A percentile compares a stretch with the other conserved stretches of the same genome.
phyloP scores from a whole-genome alignment of 2,797 vertebrate genomes.

The Periophthalmus magnuspinnatus region DNA sequence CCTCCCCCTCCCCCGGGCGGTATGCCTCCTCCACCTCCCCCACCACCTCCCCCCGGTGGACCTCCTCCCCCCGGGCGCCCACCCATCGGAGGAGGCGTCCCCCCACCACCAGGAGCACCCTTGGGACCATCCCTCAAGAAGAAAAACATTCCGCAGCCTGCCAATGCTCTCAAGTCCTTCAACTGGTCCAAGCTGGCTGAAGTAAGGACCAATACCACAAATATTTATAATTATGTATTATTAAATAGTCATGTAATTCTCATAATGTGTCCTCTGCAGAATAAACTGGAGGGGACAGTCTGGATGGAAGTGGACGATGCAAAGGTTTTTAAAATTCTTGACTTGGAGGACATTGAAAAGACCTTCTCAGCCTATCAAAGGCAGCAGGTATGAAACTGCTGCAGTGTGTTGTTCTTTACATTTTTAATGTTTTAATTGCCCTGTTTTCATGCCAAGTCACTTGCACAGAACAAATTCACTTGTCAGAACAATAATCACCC shows the following conservation, averaged over 20 bases:
- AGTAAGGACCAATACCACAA: slow-evolving; percentile 70
- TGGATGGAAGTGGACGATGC: slow-evolving; percentile 92
- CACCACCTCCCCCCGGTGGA: slow-evolving; percentile 83
- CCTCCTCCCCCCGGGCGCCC: slow-evolving; percentile 86
- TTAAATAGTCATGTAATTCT: background rate
- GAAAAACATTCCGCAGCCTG: slow-evolving; percentile 94
- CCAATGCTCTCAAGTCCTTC: slow-evolving; percentile 95
- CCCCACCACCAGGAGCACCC: slow-evolving; percentile 88
- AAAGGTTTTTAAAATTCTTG: slow-evolving; percentile 92
- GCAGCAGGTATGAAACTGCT: slow-evolving; percentile 87
- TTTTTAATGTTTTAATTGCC: background rate
- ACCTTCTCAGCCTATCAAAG: slow-evolving; percentile 99
- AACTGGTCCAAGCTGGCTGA: slow-evolving; percentile 97
- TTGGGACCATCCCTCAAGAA: slow-evolving; percentile 83
- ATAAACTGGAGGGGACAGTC: slow-evolving; percentile 92
- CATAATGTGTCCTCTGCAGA: slow-evolving; percentile 63
- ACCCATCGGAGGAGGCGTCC: slow-evolving; percentile 80
- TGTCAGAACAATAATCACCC: slow-evolving; percentile 26
- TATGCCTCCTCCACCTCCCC: slow-evolving; percentile 77
- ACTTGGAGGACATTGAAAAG: slow-evolving; percentile 94
- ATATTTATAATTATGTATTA: background rate
- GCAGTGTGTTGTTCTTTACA: background rate
- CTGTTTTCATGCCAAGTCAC: slow-evolving; percentile 17
- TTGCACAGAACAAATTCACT: too few species aligned
- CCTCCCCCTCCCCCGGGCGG: slow-evolving; percentile 75